phyloP scores from a whole-genome alignment of 2,113 vertebrate genomes.

The Cyprinodon brontotheroides region DNA sequence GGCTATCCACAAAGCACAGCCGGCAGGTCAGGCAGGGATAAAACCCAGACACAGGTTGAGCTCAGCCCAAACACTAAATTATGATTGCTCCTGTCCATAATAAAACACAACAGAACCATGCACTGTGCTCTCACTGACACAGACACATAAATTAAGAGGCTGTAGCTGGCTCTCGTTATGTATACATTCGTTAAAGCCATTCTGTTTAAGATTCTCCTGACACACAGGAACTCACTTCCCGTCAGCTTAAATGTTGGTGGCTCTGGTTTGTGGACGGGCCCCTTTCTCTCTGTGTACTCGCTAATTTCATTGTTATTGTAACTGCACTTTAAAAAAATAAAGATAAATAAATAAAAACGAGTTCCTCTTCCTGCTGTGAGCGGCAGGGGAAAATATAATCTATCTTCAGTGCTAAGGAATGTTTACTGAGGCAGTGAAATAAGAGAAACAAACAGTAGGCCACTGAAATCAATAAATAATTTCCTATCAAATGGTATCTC shows the following conservation, averaged over 20 bases:
- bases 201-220: slow-evolving; percentile 27
- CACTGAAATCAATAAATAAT: slow-evolving; percentile 72
- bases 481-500: slow-evolving; percentile 62
- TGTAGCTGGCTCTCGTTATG: slow-evolving; percentile 37
- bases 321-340: slow-evolving; percentile 76
- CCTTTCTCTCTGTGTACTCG: slow-evolving; percentile 71
- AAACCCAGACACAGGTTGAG: slow-evolving; percentile 30
- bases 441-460: slow-evolving; percentile 59
- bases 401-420: slow-evolving; percentile 54
- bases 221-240: slow-evolving; percentile 20
- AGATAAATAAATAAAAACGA: slow-evolving; percentile 46
- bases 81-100: background rate
- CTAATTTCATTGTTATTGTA: slow-evolving; percentile 78
- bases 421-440: slow-evolving; percentile 55
- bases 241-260: slow-evolving; percentile 48
- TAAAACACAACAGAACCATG: background rate
- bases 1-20: background rate
- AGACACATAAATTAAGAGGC: slow-evolving; percentile 46
- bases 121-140: background rate
- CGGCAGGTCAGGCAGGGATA: background rate
- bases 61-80: background rate
- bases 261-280: slow-evolving; percentile 59
- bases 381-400: slow-evolving; percentile 52
- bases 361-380: slow-evolving; percentile 23
- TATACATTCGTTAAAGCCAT: slow-evolving; percentile 48